A percentile compares a stretch with the other conserved stretches of the same genome.
Evolutionary conservation across 2,113 vertebrate genomes (phyloP).

Genomic region (Hipposideros armiger): DNA sequence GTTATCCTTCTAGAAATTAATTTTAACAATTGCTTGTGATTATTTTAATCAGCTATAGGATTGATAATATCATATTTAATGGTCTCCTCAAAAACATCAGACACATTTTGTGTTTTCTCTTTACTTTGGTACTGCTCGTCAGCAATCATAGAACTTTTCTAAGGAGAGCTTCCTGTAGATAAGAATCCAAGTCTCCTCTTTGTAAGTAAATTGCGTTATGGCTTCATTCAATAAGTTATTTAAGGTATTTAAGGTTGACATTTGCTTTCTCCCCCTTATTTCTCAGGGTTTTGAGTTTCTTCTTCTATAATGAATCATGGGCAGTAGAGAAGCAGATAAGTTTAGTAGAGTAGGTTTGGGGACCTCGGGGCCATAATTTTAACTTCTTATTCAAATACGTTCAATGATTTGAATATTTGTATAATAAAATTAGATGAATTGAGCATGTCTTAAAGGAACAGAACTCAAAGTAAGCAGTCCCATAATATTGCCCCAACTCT

Average conservation of each 20-base stretch:
- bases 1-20: background rate
- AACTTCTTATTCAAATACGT: background rate
- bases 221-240: background rate
- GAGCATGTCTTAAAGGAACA: background rate
- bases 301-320: background rate
- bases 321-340: background rate
- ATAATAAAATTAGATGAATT: constrained; percentile 47
- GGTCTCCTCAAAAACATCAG: background rate
- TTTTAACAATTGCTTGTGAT: background rate
- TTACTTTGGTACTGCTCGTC: background rate
- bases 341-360: background rate
- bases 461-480: background rate
- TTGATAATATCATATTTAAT: background rate
- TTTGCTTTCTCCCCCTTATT: background rate
- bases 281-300: background rate
- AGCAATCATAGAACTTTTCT: background rate
- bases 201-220: background rate
- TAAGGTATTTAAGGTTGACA: background rate
- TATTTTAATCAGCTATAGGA: background rate
- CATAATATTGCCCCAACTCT: background rate
- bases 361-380: background rate
- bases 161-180: background rate
- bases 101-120: background rate
- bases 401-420: background rate
- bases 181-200: background rate